phyloP scores from a whole-genome alignment of 2,113 vertebrate genomes.

The Lichenostomus cassidix region DNA sequence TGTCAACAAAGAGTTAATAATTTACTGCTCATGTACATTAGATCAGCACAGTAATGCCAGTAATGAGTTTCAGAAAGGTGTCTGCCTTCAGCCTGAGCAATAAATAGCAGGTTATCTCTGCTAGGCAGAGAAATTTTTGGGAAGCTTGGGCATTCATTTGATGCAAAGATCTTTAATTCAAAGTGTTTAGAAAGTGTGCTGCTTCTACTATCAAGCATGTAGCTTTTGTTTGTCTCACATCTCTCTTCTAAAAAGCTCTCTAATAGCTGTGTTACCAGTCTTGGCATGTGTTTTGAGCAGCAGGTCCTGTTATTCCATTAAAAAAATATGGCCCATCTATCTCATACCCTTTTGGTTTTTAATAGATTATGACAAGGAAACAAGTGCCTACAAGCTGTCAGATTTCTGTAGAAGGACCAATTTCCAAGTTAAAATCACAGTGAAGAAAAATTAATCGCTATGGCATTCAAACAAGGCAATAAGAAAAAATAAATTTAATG shows the following conservation, averaged over 20 bases:
- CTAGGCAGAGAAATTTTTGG: background rate
- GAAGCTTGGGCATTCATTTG: background rate
- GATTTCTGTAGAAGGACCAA: background rate
- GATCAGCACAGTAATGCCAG: accelerated
- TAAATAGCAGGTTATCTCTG: background rate
- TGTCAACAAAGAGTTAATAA: background rate
- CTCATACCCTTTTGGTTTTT: background rate
- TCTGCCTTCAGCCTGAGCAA: background rate
- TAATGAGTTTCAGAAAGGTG: background rate
- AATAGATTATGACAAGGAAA: background rate
- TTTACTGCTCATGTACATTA: background rate
- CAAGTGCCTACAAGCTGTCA: background rate
- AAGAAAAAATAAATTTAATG: background rate
- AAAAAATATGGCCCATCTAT: background rate
- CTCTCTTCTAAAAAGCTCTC: background rate
- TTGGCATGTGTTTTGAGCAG: background rate
- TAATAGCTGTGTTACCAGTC: background rate
- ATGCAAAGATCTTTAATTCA: background rate
- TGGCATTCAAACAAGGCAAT: background rate
- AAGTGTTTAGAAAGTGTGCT: background rate
- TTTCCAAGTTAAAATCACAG: background rate
- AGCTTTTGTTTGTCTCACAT: background rate
- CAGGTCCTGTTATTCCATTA: background rate
- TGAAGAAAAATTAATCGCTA: background rate
- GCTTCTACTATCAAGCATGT: background rate